Percentiles rank a stretch among this genome's conserved stretches.
These are phyloP conservation scores for Dissostichus mawsoni DNA, from an alignment of 2,113 vertebrate species.

Conservation along the genomic window DNA sequence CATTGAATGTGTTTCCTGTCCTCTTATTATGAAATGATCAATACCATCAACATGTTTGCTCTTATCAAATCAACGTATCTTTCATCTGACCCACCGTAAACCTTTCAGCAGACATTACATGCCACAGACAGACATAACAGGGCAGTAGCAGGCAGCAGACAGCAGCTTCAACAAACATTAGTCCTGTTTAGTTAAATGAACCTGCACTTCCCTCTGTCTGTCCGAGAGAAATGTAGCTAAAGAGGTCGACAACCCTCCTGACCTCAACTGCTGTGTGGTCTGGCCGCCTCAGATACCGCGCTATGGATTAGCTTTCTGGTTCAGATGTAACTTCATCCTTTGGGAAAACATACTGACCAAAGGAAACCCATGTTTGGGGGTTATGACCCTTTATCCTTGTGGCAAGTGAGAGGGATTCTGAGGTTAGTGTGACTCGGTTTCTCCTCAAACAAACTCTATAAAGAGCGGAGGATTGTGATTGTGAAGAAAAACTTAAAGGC, in stretches of 20 bases:
- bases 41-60: neutral
- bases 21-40: neutral
- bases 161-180: constrained; percentile 23
- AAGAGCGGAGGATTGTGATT: neutral
- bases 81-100: constrained; percentile 8
- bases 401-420: constrained; percentile 50
- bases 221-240: constrained; percentile 9
- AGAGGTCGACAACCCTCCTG: constrained; percentile 43
- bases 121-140: constrained; percentile 21
- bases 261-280: constrained; percentile 75
- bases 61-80: constrained; percentile 6
- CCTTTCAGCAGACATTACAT: constrained; percentile 41
- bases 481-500: constrained; percentile 5
- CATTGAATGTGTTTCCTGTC: no score
- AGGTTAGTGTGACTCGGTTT: constrained; percentile 45
- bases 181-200: constrained; percentile 29
- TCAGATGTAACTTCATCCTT: constrained; percentile 76
- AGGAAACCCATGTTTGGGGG: constrained; percentile 68
- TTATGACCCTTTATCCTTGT: constrained; percentile 59
- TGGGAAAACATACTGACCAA: constrained; percentile 78
- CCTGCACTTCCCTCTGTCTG: constrained; percentile 6
- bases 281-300: constrained; percentile 17
- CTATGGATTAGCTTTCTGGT: constrained; percentile 64
- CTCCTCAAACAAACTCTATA: constrained; percentile 59
- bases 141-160: neutral